phyloP scores from a whole-genome alignment of 2,888 invertebrate species.

The Cerastoderma edule region DNA sequence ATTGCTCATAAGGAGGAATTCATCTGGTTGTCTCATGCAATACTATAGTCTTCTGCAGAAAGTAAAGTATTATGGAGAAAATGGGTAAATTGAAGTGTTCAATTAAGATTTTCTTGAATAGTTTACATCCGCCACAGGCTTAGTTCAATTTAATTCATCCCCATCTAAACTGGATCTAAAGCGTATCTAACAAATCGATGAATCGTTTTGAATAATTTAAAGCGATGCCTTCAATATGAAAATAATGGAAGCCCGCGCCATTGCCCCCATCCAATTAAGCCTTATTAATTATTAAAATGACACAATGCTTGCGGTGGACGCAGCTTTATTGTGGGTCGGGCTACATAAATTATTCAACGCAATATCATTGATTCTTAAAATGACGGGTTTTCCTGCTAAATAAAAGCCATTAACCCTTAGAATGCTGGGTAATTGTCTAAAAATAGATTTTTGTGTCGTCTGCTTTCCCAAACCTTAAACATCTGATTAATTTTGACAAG shows the following conservation, averaged over 20 bases:
- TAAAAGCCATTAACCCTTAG: constrained; percentile 22
- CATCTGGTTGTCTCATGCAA: too few relatives aligned
- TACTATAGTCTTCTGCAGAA: too few relatives aligned
- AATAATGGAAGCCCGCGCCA: constrained; percentile 20
- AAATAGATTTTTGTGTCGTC: too few relatives aligned
- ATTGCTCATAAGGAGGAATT: too few relatives aligned
- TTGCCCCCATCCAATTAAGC: constrained; percentile 32
- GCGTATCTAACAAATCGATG: constrained; percentile 12
- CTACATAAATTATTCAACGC: constrained; percentile 14
- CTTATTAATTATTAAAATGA: constrained; percentile 39
- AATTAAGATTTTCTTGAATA: too few relatives aligned
- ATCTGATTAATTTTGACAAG: too few relatives aligned
- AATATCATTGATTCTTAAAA: constrained; percentile 27
- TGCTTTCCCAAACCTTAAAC: too few relatives aligned
- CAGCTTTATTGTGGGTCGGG: not conserved
- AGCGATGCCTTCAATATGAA: constrained; percentile 20
- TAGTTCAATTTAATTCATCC: too few relatives aligned
- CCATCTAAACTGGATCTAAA: constrained; percentile 15
- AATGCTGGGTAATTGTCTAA: too few relatives aligned
- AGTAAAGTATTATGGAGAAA: too few relatives aligned
- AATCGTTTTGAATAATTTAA: constrained; percentile 23
- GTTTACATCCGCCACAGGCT: too few relatives aligned
- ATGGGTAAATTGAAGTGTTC: too few relatives aligned
- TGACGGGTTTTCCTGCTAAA: constrained; percentile 11
- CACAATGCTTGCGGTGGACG: constrained; percentile 24